Conservation (phyloP, 2,888 invertebrate genomes). For the Brachyptera risi region DNA sequence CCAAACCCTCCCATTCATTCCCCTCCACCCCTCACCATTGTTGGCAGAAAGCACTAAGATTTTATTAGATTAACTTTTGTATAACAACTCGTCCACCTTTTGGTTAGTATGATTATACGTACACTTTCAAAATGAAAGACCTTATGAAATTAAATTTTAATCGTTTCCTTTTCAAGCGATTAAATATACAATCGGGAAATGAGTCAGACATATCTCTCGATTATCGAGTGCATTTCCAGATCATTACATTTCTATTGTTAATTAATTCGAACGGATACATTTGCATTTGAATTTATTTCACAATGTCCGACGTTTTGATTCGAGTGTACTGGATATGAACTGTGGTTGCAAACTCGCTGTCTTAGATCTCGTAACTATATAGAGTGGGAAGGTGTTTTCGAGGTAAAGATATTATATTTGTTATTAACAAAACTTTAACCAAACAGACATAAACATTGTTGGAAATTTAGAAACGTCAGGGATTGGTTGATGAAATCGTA, state of each 20-base stretch:
- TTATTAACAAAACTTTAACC: constrained; percentile 11
- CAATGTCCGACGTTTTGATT: neutral
- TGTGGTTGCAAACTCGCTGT: neutral
- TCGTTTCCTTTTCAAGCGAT: no score
- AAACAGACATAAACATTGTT: constrained; percentile 9
- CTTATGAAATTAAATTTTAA: no score
- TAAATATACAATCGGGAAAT: no score
- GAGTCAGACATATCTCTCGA: no score
- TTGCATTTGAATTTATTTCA: no score
- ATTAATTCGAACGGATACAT: no score
- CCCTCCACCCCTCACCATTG: constrained; percentile 3
- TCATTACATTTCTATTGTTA: no score
- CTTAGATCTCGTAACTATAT: neutral
- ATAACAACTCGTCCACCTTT: constrained; percentile 20
- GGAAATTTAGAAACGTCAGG: neutral
- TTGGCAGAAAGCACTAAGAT: constrained; percentile 24
- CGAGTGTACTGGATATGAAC: neutral
- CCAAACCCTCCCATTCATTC: constrained; percentile 5
- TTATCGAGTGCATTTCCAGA: no score
- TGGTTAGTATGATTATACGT: constrained; percentile 17
- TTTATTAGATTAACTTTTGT: constrained; percentile 26
- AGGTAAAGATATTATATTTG: constrained; percentile 4
- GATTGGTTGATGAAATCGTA: constrained; percentile 8
- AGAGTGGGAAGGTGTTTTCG: neutral
- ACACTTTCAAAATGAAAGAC: constrained; percentile 8